Evolutionary conservation across 2,888 invertebrate species (phyloP).

Genomic region (Ctenicera cuprea): DNA sequence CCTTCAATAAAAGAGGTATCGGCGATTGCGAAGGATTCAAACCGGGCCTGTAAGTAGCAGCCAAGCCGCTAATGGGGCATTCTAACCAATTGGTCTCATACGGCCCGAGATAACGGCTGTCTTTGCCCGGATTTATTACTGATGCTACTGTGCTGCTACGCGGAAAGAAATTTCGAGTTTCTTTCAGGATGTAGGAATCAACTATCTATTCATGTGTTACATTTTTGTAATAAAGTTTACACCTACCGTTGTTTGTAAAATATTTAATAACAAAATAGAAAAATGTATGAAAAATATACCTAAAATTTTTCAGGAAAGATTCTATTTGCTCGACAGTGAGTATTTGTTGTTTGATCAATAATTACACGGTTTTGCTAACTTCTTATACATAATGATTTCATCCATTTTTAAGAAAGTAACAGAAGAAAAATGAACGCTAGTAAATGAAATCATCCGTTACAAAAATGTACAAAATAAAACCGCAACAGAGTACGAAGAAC

Average conservation of each 20-base stretch:
- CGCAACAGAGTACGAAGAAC: conserved; percentile 40
- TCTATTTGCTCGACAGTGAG: too few species aligned
- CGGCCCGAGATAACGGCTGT: conserved; percentile 60
- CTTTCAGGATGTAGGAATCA: not conserved
- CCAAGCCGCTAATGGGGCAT: conserved; percentile 61
- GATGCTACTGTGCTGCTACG: conserved; percentile 58
- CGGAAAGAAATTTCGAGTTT: conserved; percentile 51
- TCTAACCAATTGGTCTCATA: conserved; percentile 62
- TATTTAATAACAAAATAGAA: not conserved
- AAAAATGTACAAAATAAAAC: not conserved
- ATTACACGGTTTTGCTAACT: too few species aligned
- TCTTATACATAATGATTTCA: too few species aligned
- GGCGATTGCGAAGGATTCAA: conserved; percentile 50
- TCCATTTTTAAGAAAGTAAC: too few species aligned
- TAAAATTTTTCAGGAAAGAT: too few species aligned
- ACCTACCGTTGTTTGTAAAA: not conserved
- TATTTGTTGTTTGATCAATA: too few species aligned
- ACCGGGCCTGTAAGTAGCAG: conserved; percentile 56
- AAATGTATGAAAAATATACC: too few species aligned
- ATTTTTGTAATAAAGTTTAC: not conserved
- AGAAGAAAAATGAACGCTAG: not conserved
- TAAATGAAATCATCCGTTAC: not conserved
- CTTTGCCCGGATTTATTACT: conserved; percentile 60
- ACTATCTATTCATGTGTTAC: not conserved
- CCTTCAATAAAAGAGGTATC: conserved; percentile 45